These are phyloP conservation scores for Cepaea nemoralis DNA, from an alignment of 1,140 invertebrate species.

Conservation along the genomic window DNA sequence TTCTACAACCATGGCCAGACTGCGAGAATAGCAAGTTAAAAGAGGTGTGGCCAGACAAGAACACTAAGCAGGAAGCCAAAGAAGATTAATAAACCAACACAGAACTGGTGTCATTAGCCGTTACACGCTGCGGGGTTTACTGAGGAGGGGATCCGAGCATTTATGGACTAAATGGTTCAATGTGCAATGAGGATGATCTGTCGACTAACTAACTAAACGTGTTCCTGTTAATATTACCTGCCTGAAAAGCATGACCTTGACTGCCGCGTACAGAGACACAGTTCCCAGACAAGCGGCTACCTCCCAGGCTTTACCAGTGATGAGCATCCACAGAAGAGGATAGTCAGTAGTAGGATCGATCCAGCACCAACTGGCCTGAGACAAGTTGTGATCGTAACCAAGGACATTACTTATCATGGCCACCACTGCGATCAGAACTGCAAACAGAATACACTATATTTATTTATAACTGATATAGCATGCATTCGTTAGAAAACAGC, in stretches of 20 bases:
- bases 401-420: conserved; percentile 55
- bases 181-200: no score
- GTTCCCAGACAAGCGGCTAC: conserved; percentile 54
- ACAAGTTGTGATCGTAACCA: conserved; percentile 56
- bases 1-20: no score
- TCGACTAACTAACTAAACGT: no score
- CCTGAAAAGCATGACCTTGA: conserved; percentile 50
- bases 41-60: no score
- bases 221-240: no score
- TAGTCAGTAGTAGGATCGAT: conserved; percentile 54
- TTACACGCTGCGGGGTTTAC: no score
- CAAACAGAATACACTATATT: background rate
- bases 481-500: background rate
- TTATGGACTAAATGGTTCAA: no score
- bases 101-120: no score
- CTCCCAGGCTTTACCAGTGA: conserved; percentile 64
- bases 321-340: conserved; percentile 59
- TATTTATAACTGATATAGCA: background rate
- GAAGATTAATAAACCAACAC: no score
- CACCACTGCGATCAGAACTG: conserved; percentile 50
- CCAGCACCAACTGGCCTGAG: conserved; percentile 66
- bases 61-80: no score
- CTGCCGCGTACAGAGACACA: conserved; percentile 50
- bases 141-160: no score
- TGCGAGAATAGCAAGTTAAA: no score